A percentile compares a stretch with the other conserved stretches of the same genome.
Conservation (phyloP, 2,113 vertebrate species). For the Todiramphus chloris region DNA sequence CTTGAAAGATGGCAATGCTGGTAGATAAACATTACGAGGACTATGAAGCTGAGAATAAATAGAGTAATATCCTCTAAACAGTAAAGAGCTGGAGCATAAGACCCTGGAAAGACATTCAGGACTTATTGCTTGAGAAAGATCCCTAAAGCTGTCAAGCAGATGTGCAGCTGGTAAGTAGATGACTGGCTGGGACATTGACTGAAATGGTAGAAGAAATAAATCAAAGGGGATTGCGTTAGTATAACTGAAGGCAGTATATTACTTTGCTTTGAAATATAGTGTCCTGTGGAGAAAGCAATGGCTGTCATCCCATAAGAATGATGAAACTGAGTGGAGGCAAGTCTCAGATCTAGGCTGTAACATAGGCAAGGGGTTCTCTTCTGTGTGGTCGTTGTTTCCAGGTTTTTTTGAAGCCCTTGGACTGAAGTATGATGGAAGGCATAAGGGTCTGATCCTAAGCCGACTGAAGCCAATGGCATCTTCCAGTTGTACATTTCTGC, state of each 20-base stretch:
- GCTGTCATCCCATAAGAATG: background rate
- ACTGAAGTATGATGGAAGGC: background rate
- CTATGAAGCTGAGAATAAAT: conserved; percentile 72
- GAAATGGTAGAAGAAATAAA: conserved; percentile 62
- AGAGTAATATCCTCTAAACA: conserved; percentile 74
- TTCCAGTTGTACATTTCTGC: background rate
- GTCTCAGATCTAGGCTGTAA: conserved; percentile 6
- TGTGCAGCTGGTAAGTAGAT: conserved; percentile 31
- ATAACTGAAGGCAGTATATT: conserved; percentile 35
- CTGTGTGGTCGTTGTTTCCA: background rate
- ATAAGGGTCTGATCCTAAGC: background rate
- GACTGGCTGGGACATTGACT: conserved; percentile 12
- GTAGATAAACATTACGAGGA: conserved; percentile 64
- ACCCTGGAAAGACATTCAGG: conserved; percentile 60
- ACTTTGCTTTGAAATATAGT: conserved; percentile 20
- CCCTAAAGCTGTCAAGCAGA: conserved; percentile 68
- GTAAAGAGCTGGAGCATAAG: conserved; percentile 66
- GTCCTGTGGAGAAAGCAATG: conserved; percentile 52
- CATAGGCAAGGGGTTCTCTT: background rate
- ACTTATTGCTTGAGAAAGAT: conserved; percentile 69
- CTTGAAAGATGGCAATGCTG: conserved; percentile 56
- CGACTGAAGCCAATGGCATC: background rate
- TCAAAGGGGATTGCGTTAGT: conserved; percentile 35
- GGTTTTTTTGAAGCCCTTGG: background rate
- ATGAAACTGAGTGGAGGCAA: conserved; percentile 25